These are phyloP conservation scores for Andrena cerasifolii DNA, from an alignment of 1,140 invertebrate genomes.

Conservation along the genomic window DNA sequence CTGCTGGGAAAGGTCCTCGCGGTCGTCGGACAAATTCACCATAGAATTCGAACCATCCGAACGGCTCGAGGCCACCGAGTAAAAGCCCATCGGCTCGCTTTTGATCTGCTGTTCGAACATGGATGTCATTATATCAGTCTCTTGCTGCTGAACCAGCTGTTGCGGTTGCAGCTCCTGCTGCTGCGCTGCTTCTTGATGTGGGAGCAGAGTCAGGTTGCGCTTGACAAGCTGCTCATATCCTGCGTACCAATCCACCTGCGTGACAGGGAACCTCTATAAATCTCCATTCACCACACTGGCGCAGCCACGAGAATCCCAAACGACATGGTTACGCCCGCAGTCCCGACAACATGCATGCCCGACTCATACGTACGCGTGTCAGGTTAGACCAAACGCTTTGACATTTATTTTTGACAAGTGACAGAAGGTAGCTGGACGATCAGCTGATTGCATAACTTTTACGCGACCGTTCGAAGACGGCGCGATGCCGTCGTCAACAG, in stretches of 20 bases:
- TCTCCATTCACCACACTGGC: slow-evolving; percentile 8
- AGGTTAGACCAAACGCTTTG: slow-evolving; percentile 71
- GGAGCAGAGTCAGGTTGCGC: slow-evolving; percentile 83
- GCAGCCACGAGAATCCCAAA: not conserved
- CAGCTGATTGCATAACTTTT: slow-evolving; percentile 83
- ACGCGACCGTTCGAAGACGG: slow-evolving; percentile 63
- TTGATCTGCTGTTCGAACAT: slow-evolving; percentile 88
- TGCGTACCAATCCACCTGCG: slow-evolving; percentile 82
- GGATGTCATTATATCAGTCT: slow-evolving; percentile 79
- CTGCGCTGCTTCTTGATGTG: slow-evolving; percentile 75
- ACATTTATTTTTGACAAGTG: slow-evolving; percentile 82
- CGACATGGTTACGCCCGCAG: slow-evolving; percentile 41
- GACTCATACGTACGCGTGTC: slow-evolving; percentile 50
- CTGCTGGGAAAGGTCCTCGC: slow-evolving; percentile 81
- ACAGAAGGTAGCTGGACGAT: slow-evolving; percentile 76
- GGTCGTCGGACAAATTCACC: slow-evolving; percentile 78
- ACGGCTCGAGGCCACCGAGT: slow-evolving; percentile 80
- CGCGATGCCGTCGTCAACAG: slow-evolving; percentile 42
- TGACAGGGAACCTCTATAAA: slow-evolving; percentile 59
- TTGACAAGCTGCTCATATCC: slow-evolving; percentile 84
- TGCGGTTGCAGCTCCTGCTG: slow-evolving; percentile 66
- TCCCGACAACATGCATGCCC: slow-evolving; percentile 39
- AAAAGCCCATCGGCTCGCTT: slow-evolving; percentile 86
- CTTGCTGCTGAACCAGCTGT: slow-evolving; percentile 65
- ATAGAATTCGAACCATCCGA: slow-evolving; percentile 80